Base-by-base conservation (phyloP, 2,888 invertebrate genomes). In the Cylloceria caligata region DNA sequence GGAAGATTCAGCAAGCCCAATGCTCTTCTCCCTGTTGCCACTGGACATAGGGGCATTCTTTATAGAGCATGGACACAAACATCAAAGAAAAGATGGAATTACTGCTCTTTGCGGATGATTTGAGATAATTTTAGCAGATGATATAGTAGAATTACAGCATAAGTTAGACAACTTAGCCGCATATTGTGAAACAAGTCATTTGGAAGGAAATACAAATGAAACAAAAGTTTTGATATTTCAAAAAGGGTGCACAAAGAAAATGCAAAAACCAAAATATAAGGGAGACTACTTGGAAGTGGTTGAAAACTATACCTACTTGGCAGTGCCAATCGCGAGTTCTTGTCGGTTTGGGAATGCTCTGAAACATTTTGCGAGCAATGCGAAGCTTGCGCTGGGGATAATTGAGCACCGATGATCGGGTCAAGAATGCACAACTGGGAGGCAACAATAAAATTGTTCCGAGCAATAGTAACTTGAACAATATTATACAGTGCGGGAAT, bases 31-130 rank as follows among this genome's bases (percentile, higher is more conserved):
- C 47, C 47, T 47, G 5, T 19, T 16, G 16, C 47, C 16, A 21
- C 45, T 60, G 0, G 72, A 72, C 7, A 47, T 3, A 47, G 13
- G 11, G 5, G 1, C 19, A 0, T 60, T 16, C n/a, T 72, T 78
- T 6, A 55, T 64, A 11, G 9, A 27, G 3, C 39, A 16, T 5
- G 64, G 62, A 11, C 49, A 72, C 4, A 1, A 13, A 21, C 2
- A 60, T 75, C 13, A 16, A n/a, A 0, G 19, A 64, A 11, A 64
- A 55, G 11, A 45, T 72, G n/a, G 13, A 57, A 9, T 27, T 80
- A 2, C 19, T 80, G 1, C 39, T 80, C 0, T 68, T 73, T n/a
- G 73, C 80, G 0, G 80, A 80, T 3, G 80, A 73, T n/a, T n/a
- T 21, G 4, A 74, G 0, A 57, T 72, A 1, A 65, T 79, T 19